Conservation (phyloP, 2,888 invertebrate species). For the Choreutis nemorana region DNA sequence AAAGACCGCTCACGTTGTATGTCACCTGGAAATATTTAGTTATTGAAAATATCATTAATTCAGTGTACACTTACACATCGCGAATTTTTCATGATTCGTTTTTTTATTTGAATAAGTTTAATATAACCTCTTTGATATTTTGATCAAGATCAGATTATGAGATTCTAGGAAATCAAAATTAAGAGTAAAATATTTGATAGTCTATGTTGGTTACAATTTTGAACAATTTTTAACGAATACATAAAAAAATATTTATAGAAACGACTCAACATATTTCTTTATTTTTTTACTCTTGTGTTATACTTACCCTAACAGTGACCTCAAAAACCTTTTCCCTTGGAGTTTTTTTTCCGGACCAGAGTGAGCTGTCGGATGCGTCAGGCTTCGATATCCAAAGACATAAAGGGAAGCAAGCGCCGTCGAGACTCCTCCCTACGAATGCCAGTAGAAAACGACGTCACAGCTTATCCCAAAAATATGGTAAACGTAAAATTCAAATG, state of each 20-base stretch:
- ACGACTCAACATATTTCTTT: too few species aligned
- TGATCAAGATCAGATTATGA: too few species aligned
- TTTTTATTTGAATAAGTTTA: too few species aligned
- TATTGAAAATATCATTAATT: background rate
- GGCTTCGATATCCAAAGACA: conserved; percentile 59
- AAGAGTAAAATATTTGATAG: background rate
- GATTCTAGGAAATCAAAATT: background rate
- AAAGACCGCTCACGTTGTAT: conserved; percentile 71
- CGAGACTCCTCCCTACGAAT: conserved; percentile 57
- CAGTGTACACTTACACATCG: background rate
- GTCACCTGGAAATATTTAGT: conserved; percentile 43
- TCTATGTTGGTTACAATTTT: too few species aligned
- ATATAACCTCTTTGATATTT: too few species aligned
- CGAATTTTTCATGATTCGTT: too few species aligned
- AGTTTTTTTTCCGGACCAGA: conserved; percentile 34
- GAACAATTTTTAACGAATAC: too few species aligned
- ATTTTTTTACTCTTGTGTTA: too few species aligned
- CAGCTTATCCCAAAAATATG: too few species aligned
- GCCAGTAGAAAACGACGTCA: background rate
- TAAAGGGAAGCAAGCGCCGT: conserved; percentile 70
- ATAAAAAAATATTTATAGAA: too few species aligned
- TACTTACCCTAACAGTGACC: conserved; percentile 51
- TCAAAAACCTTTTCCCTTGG: conserved; percentile 38
- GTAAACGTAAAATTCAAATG: too few species aligned
- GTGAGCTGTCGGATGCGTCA: conserved; percentile 26